Evolutionary conservation across 2,888 invertebrate species (phyloP).

Genomic region (Drosophila demipolita): DNA sequence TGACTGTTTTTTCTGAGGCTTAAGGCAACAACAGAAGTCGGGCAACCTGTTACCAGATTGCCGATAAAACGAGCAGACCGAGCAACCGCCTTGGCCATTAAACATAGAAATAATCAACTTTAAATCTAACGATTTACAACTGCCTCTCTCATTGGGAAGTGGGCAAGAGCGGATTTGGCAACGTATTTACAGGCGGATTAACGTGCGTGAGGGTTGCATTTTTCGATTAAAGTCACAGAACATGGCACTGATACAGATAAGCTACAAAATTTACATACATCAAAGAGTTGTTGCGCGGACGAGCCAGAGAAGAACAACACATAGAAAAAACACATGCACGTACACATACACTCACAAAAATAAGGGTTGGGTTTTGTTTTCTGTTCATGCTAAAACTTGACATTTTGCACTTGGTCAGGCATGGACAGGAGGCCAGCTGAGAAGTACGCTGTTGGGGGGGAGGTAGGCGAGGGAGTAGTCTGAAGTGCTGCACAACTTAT

Average conservation of each 20-base stretch:
- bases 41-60: conserved; percentile 58
- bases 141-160: conserved; percentile 9
- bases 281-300: conserved; percentile 55
- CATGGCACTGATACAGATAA: conserved; percentile 65
- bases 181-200: conserved; percentile 61
- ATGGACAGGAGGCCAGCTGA: conserved; percentile 44
- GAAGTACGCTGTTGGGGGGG: conserved; percentile 8
- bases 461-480: conserved; percentile 29
- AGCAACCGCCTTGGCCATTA: conserved; percentile 42
- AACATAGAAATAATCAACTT: conserved; percentile 62
- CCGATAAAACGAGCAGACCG: conserved; percentile 35
- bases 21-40: conserved; percentile 38
- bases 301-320: conserved; percentile 23
- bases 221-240: conserved; percentile 64
- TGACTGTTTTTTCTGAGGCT: conserved; percentile 44
- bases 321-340: conserved; percentile 12
- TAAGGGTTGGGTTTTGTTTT: background rate
- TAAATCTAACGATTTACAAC: conserved; percentile 66
- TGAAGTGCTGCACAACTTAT: conserved; percentile 76
- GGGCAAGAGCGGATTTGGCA: conserved; percentile 53
- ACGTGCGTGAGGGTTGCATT: conserved; percentile 64
- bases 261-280: conserved; percentile 73
- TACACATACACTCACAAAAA: conserved; percentile 15
- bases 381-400: conserved; percentile 60
- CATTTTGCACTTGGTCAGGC: conserved; percentile 79